These are phyloP conservation scores for Bubo blakistoni DNA, from an alignment of 2,113 vertebrate genomes.

Conservation along the genomic window DNA sequence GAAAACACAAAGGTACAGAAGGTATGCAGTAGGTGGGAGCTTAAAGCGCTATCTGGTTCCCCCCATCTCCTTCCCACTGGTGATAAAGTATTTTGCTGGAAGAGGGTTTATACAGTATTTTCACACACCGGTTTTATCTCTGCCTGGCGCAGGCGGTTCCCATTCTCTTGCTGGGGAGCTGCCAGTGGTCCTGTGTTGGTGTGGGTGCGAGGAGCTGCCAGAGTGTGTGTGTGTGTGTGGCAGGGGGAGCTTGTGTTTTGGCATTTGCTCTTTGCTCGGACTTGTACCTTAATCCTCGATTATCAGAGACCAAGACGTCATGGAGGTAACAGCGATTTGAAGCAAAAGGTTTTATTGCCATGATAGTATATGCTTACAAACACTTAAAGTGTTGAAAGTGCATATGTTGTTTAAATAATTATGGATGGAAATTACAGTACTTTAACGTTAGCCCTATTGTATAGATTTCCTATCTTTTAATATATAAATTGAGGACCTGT, in stretches of 20 bases:
- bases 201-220: no score
- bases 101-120: background rate
- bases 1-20: background rate
- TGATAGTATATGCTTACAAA: fast-evolving
- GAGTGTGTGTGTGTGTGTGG: no score
- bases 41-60: background rate
- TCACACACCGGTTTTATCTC: background rate
- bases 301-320: fast-evolving
- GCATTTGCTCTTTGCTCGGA: fast-evolving
- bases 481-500: background rate
- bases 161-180: no score
- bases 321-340: background rate
- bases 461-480: background rate
- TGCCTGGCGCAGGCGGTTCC: background rate
- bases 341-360: fast-evolving
- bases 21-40: background rate
- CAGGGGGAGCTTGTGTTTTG: background rate
- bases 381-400: fast-evolving
- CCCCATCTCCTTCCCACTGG: background rate
- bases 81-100: background rate
- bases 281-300: fast-evolving
- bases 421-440: no score
- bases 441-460: fast-evolving
- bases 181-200: background rate
- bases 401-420: no score